A percentile compares a stretch with the other conserved stretches of the same genome.
Evolutionary conservation across 2,888 invertebrate genomes (phyloP).

Genomic region (Eueremaeus valkanovi): DNA sequence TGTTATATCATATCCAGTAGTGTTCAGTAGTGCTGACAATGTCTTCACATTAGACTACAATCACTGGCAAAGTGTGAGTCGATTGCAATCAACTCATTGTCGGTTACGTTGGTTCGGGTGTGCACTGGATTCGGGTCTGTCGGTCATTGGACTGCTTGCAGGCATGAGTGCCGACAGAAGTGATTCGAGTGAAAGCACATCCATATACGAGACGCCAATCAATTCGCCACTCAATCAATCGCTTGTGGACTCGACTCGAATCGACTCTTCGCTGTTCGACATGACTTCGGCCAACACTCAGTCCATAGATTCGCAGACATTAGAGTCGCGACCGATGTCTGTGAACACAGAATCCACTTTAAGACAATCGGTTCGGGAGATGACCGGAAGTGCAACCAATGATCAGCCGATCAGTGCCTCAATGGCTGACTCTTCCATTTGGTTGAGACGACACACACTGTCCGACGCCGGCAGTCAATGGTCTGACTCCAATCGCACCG

Average conservation of each 20-base stretch:
- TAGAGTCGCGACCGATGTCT: neutral
- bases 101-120: too few species aligned
- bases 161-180: too few species aligned
- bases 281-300: neutral
- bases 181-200: conserved; percentile 12
- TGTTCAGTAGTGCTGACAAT: too few species aligned
- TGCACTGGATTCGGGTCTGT: too few species aligned
- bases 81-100: too few species aligned
- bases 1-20: too few species aligned
- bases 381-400: neutral
- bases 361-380: neutral
- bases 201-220: conserved; percentile 6
- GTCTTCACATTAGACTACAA: too few species aligned
- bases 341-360: neutral
- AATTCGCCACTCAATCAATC: conserved; percentile 3
- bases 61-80: too few species aligned
- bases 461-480: neutral
- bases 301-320: conserved; percentile 14
- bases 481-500: neutral
- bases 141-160: too few species aligned
- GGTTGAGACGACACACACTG: neutral
- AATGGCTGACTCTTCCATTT: neutral
- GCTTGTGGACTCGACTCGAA: neutral
- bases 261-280: neutral
- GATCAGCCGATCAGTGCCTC: neutral